These are phyloP conservation scores for Lamellibrachia luymesi DNA, from an alignment of 1,140 invertebrate genomes.

Conservation along the genomic window DNA sequence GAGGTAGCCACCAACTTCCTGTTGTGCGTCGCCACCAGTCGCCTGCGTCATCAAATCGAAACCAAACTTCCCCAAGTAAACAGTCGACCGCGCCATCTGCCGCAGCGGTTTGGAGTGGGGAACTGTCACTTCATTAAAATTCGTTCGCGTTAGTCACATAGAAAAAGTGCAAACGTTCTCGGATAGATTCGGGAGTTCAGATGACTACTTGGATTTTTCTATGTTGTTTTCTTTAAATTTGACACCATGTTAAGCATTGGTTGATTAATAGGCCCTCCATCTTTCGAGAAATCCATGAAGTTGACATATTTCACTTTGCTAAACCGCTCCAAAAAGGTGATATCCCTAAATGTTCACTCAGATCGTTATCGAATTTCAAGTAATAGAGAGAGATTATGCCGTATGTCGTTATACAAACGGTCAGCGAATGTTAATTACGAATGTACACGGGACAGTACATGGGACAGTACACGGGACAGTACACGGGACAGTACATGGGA, in stretches of 20 bases:
- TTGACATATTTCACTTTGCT: background rate
- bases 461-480: no score
- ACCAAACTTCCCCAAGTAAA: background rate
- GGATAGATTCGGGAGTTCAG: background rate
- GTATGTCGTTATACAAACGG: background rate
- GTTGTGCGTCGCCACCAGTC: background rate
- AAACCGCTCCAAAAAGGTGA: background rate
- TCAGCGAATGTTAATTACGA: background rate
- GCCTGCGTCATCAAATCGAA: background rate
- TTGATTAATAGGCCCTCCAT: background rate
- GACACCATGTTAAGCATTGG: background rate
- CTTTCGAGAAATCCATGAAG: no score
- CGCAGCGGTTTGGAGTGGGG: background rate
- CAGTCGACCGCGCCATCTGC: background rate
- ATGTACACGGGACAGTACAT: no score
- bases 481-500: no score
- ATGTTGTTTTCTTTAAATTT: background rate
- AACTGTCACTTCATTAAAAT: background rate
- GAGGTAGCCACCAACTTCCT: background rate
- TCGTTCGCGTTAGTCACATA: background rate
- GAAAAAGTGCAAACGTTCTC: background rate
- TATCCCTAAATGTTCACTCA: background rate
- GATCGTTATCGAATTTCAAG: background rate
- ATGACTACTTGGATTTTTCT: background rate
- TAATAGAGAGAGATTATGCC: background rate